Evolutionary conservation across 2,888 invertebrate genomes (phyloP), one percentile per base, ranked within the genome.

Genomic region (Ophraella communa): DNA sequence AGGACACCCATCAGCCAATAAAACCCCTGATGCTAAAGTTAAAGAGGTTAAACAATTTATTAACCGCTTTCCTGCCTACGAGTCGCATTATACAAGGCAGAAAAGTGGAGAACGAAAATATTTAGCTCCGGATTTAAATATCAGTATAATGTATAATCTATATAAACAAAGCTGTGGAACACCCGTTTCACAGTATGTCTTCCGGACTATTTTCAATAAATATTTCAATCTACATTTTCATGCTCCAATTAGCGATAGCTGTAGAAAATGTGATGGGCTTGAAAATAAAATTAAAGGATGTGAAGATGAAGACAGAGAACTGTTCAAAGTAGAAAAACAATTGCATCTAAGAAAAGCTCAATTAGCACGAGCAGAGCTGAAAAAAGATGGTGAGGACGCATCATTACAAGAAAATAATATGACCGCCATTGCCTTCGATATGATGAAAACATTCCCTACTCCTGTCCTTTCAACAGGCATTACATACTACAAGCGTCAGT

Each of bases 401-500:
- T n/a, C n/a, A n/a, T n/a, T n/a, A n/a, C n/a, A n/a, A n/a, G n/a
- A n/a, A n/a, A n/a, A n/a, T n/a, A n/a, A n/a, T n/a, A n/a, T n/a
- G n/a, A 35, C 67, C 8, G 71, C 68, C 11, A 65, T 74, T 30
- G 55, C 62, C 49, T 76, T 76, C 67, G 74, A 74, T 56, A 58
- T 76, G 24, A 73, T 73, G 71, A 75, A 74, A 58, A 73, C 74
- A 44, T 58, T 74, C 56, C 72, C 75, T n/a, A 74, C 74, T 47
- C 75, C 74, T 30, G 71, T 72, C 17, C 30, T 74, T 24, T 67
- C 67, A 30, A 72, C 73, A 21, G 73, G 71, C 54, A 67, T 73
- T 30, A 61, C 55, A 35, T 75, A 74, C 65, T 75, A 74, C 57
- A 74, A 74, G 64, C 67, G 74, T 49, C 73, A 74, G 24, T 54